These are phyloP conservation scores for Poecilia gillii DNA, from an alignment of 2,797 vertebrate species.

Conservation along the genomic window DNA sequence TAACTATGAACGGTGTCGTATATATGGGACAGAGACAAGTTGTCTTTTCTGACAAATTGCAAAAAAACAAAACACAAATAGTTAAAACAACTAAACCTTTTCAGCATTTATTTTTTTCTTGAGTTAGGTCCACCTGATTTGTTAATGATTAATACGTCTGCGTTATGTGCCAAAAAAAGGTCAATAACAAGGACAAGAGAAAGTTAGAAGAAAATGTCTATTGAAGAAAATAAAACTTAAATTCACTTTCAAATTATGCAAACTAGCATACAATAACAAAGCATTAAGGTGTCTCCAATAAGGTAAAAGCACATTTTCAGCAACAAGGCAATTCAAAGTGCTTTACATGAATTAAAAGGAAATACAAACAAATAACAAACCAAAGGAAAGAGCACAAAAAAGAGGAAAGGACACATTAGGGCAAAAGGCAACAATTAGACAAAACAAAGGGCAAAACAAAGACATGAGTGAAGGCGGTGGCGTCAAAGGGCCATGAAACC, in stretches of 20 bases:
- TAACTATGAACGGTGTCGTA: too few relatives aligned
- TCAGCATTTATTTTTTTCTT: background rate
- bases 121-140: background rate
- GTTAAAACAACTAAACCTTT: background rate
- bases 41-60: too few relatives aligned
- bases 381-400: background rate
- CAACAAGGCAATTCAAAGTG: too few relatives aligned
- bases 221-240: background rate
- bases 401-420: too few relatives aligned
- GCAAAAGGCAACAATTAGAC: too few relatives aligned
- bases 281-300: background rate
- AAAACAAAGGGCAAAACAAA: too few relatives aligned
- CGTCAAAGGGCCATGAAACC: too few relatives aligned
- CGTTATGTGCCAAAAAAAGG: background rate
- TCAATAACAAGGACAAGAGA: background rate
- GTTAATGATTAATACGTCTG: background rate
- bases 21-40: too few relatives aligned
- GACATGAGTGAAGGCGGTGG: too few relatives aligned
- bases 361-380: background rate
- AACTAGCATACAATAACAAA: background rate
- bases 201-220: background rate
- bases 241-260: background rate
- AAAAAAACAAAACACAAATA: too few relatives aligned
- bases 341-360: too few relatives aligned
- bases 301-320: too few relatives aligned